Base-by-base conservation (phyloP, 2,113 vertebrate species). In the Calidris pygmaea region DNA sequence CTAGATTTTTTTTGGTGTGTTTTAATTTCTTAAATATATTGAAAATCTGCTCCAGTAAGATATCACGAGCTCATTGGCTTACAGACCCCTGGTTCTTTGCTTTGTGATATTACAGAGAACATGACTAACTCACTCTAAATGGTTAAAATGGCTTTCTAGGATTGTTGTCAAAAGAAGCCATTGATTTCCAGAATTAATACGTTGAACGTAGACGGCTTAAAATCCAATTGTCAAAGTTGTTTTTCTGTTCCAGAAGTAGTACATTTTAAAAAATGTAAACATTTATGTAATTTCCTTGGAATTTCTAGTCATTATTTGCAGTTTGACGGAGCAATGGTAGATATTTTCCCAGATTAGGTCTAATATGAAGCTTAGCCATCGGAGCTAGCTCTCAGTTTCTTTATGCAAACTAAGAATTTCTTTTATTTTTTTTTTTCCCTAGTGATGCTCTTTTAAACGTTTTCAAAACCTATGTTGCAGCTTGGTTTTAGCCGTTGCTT, bases 391-490 rank as follows among this genome's bases (percentile, higher is more conserved):
- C 6, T 80, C 23, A 71, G 19, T 65, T 74, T 71, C 53, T 78
- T 84, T 65, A 47, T 37, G 27, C 65, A 83, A 67, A 43, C 6
- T 22, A 48, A 60, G 39, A 30, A n/a, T n/a, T n/a, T 30, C 39
- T 2, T 17, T 48, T 14, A 6, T 34, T 32, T 39, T 53, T 23
- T 34, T 62, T n/a, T 35, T 53, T 18, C 0, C 35, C 1, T 43
- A 43, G 15, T 66, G 23, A 6, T 85, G 13, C 26, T 39, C 21
- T 67, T 84, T 60, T 73, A 55, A 26, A 26, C 16, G 3, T 55
- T 75, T 85, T 63, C 47, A 45, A 5, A 68, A 37, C 24, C 7
- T 13, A 7, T 34, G 4, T 65, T 87, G 24, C 41, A 81, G 15
- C 30, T 78, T 70, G n/a, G 19, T 65, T 93, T 85, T 82, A 81